Conservation (phyloP, 2,113 vertebrate genomes). For the Phasianus colchicus region DNA sequence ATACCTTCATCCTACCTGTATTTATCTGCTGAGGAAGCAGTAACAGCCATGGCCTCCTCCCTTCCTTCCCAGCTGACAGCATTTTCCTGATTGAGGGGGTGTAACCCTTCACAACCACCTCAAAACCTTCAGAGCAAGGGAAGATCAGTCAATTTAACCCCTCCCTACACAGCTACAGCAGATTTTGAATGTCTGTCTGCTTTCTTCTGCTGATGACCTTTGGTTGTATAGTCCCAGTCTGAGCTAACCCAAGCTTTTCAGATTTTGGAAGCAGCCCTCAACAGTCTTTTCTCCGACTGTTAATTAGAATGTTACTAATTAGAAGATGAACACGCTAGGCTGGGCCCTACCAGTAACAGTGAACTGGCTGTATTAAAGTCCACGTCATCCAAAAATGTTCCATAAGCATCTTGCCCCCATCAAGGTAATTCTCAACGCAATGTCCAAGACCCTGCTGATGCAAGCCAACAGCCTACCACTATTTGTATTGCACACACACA, state of each 20-base stretch:
- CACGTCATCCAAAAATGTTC: background rate
- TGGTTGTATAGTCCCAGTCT: background rate
- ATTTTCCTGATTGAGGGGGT: background rate
- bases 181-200: background rate
- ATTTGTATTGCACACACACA: background rate
- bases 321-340: background rate
- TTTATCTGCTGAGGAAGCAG: background rate
- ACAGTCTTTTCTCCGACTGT: background rate
- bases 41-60: background rate
- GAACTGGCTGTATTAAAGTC: background rate
- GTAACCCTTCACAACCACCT: background rate
- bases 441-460: background rate
- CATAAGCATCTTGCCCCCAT: background rate
- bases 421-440: background rate
- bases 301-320: background rate
- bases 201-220: background rate
- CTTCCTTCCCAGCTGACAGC: background rate
- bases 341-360: background rate
- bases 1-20: background rate
- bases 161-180: background rate
- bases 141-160: background rate
- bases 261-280: background rate
- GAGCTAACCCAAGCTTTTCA: background rate
- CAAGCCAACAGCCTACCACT: rapidly evolving
- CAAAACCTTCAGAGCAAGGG: background rate